phyloP scores from a whole-genome alignment of 2,113 vertebrate species.

The Salvelinus fontinalis region DNA sequence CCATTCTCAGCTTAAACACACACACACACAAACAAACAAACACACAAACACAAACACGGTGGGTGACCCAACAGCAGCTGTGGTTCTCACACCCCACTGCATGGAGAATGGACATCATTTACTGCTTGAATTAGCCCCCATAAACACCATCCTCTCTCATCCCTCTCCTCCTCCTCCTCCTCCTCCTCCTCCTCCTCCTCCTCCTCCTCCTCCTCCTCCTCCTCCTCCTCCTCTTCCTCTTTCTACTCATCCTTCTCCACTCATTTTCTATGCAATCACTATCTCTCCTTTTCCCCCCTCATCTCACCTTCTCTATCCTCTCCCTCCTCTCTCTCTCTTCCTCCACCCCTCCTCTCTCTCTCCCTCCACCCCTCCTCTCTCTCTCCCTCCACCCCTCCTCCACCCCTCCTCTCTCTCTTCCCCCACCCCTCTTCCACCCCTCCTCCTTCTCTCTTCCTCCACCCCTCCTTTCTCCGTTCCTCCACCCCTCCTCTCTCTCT shows the following conservation, averaged over 20 bases:
- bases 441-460: no score
- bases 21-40: neutral
- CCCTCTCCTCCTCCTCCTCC: no score
- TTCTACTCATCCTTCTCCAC: neutral
- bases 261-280: no score
- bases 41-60: neutral
- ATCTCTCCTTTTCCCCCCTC: neutral
- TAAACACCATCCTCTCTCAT: neutral
- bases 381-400: no score
- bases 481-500: no score
- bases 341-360: no score
- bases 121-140: slow-evolving; percentile 18
- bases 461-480: no score
- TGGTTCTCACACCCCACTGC: slow-evolving; percentile 9
- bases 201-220: no score
- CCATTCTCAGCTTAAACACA: neutral
- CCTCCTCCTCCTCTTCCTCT: neutral
- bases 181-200: no score
- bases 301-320: neutral
- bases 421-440: no score
- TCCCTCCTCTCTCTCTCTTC: neutral
- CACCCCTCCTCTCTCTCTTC: no score
- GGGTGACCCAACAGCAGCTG: slow-evolving; percentile 11
- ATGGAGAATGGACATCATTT: slow-evolving; percentile 13
- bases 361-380: no score